phyloP scores from a whole-genome alignment of 2,113 vertebrate species.

The Tamias sibiricus region DNA sequence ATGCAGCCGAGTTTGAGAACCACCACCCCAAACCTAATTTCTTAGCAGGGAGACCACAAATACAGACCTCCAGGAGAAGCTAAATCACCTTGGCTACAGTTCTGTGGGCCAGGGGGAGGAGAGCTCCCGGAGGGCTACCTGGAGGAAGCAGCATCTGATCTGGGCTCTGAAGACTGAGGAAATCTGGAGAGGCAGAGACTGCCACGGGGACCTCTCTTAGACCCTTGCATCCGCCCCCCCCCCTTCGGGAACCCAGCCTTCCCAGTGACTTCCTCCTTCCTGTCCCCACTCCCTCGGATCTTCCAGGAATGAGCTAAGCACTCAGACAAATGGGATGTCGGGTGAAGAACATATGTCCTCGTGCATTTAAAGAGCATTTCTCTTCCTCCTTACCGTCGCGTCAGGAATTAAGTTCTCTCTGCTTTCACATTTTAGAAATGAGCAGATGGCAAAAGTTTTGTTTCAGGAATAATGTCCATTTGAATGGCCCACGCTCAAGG shows the following conservation, averaged over 20 bases:
- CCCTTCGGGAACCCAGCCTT: not conserved
- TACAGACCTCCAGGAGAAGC: not conserved
- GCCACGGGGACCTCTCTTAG: not conserved
- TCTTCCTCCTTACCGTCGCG: constrained; percentile 84
- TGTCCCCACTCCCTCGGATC: not conserved
- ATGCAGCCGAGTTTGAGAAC: not conserved
- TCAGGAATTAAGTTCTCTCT: constrained; percentile 86
- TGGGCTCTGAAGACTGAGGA: not conserved
- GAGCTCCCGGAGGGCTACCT: not conserved
- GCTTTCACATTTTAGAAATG: constrained; percentile 84
- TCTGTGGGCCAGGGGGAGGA: not conserved
- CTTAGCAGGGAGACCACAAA: not conserved
- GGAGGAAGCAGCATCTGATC: not conserved
- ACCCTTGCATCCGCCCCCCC: no score
- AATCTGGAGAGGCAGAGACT: not conserved
- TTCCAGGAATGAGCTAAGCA: constrained; percentile 72
- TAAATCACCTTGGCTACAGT: not conserved
- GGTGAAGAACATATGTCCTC: constrained; percentile 85
- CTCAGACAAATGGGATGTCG: constrained; percentile 75
- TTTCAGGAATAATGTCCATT: constrained; percentile 87
- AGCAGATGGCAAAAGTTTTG: constrained; percentile 88
- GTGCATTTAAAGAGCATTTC: constrained; percentile 86
- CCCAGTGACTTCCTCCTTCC: not conserved
- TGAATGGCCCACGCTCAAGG: constrained; percentile 84
- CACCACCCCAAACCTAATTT: not conserved